Evolutionary conservation across 1,140 invertebrate species (phyloP).

Genomic region (Stegodyphus mimosarum): DNA sequence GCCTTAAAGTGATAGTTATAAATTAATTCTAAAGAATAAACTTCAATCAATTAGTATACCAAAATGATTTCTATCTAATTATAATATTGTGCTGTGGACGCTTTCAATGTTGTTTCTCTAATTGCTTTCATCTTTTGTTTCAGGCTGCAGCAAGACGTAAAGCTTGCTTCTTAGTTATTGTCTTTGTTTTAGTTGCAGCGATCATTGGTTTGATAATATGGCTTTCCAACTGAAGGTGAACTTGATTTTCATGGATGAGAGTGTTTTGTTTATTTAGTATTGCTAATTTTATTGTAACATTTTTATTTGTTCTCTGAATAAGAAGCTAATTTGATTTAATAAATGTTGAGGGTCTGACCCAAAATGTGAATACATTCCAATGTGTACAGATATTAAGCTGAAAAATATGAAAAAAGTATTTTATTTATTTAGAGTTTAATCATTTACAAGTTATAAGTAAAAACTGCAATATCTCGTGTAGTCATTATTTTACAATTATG

Average conservation of each 20-base stretch:
- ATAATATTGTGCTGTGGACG: no score
- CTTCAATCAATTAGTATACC: no score
- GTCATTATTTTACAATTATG: neutral
- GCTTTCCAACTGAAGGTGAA: neutral
- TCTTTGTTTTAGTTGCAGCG: constrained; percentile 76
- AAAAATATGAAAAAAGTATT: no score
- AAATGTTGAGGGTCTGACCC: neutral
- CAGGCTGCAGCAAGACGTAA: constrained; percentile 87
- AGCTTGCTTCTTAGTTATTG: constrained; percentile 80
- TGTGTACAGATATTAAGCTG: neutral
- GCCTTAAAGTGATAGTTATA: no score
- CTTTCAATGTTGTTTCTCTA: neutral
- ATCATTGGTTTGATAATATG: constrained; percentile 79
- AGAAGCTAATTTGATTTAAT: neutral
- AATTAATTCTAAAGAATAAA: no score
- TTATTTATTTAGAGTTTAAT: no score
- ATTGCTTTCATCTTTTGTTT: constrained; percentile 66
- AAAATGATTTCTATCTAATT: no score
- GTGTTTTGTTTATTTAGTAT: neutral
- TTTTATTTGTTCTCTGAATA: neutral
- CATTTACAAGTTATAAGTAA: no score
- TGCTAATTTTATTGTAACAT: neutral
- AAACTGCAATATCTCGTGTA: neutral
- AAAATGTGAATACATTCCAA: neutral
- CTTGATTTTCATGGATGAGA: neutral